These are phyloP conservation scores for Onthophagus sagittarius DNA, from an alignment of 2,888 invertebrate genomes.

Conservation along the genomic window DNA sequence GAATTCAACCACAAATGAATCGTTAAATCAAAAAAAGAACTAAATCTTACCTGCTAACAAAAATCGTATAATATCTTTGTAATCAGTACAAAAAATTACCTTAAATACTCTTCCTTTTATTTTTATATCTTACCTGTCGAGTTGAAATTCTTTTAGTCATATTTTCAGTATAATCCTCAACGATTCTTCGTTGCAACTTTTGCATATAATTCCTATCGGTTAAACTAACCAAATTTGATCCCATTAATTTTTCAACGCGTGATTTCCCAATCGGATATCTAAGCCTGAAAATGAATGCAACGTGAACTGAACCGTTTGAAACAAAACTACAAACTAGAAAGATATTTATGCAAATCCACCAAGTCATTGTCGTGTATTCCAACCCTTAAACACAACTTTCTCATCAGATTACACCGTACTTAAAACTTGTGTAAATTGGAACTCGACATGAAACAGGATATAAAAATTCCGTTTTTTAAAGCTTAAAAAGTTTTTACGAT, in stretches of 20 bases:
- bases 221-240: constrained; percentile 62
- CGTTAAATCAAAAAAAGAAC: too few relatives aligned
- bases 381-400: neutral
- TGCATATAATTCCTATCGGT: constrained; percentile 68
- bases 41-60: too few relatives aligned
- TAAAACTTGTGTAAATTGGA: neutral
- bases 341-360: neutral
- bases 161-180: constrained; percentile 60
- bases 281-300: constrained; percentile 50
- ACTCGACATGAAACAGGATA: neutral
- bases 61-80: too few relatives aligned
- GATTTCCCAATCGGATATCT: constrained; percentile 61
- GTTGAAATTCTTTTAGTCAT: constrained; percentile 61
- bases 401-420: neutral
- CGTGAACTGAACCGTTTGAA: neutral
- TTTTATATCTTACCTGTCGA: constrained; percentile 55
- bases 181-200: constrained; percentile 59
- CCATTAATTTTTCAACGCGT: constrained; percentile 67
- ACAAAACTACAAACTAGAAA: neutral
- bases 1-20: too few relatives aligned
- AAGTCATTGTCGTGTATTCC: neutral
- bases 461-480: neutral
- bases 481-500: neutral
- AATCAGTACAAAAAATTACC: too few relatives aligned
- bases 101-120: neutral